A percentile compares a stretch with the other conserved stretches of the same genome.
These are phyloP conservation scores for Characodon lateralis DNA, from an alignment of 2,797 vertebrate genomes.

Conservation along the genomic window DNA sequence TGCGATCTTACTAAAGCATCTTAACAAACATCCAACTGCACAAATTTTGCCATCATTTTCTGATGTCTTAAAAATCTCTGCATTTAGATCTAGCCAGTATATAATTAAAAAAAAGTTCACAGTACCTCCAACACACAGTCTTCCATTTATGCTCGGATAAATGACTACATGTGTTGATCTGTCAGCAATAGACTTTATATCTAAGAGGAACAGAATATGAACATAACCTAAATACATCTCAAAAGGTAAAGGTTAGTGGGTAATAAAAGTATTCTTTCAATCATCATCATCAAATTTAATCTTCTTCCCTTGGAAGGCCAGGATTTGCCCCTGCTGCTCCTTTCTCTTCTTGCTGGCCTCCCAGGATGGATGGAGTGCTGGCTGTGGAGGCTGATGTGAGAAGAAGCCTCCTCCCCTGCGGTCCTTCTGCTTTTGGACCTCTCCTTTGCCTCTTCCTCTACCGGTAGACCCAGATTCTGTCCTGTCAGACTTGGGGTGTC, in stretches of 20 bases:
- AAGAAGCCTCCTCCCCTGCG: constrained; percentile 49
- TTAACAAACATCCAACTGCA: not conserved
- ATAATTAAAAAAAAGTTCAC: not conserved
- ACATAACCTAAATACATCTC: not conserved
- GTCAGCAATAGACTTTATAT: not conserved
- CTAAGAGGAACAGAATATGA: not conserved
- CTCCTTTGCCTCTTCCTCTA: constrained; percentile 66
- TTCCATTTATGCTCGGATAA: not conserved
- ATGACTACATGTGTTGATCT: not conserved
- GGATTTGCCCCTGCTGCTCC: constrained; percentile 89
- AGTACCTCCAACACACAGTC: not conserved
- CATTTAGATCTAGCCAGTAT: not conserved
- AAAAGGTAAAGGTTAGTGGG: not conserved
- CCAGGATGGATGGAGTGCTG: constrained; percentile 94
- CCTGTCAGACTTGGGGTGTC: not conserved
- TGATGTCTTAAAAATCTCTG: not conserved
- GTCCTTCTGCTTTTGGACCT: constrained; percentile 52
- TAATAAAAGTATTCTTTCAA: constrained; percentile 51
- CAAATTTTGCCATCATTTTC: not conserved
- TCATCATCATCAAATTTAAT: constrained; percentile 91
- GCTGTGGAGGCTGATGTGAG: constrained; percentile 64
- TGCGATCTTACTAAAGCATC: not conserved
- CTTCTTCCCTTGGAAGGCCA: constrained; percentile 94
- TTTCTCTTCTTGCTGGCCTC: constrained; percentile 93
- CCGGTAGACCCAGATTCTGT: constrained; percentile 51